These are phyloP conservation scores for Drosophila melanogaster DNA, from an alignment of 1,140 invertebrate species.

Conservation along the genomic window Release_6_plus_ISO1_MT NT_033779.5:6536001-6536500, in stretches of 20 bases:
- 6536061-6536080: background rate
- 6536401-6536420: conserved; percentile 41
- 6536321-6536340: background rate
- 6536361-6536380: conserved; percentile 2
- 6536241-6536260: background rate
- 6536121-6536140: conserved; percentile 54
- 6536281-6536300: conserved; percentile 10
- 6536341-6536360: conserved; percentile 35
- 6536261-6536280: conserved; percentile 53
- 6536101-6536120: conserved; percentile 59
- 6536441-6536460: no score
- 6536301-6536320: conserved; percentile 21
- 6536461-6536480: conserved; percentile 20
- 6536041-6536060: conserved; percentile 5
- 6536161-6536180: conserved; percentile 11
- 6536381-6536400: conserved; percentile 12
- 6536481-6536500: conserved; percentile 50
- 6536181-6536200: conserved; percentile 13
- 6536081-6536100: conserved; percentile 18
- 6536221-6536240: conserved; percentile 14
- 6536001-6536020: conserved; percentile 54
- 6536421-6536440: conserved; percentile 6
- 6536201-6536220: conserved; percentile 68
- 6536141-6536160: conserved; percentile 11
- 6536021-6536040: background rate